Conservation (phyloP, 2,888 invertebrate genomes). For the Lutraria lutraria region DNA sequence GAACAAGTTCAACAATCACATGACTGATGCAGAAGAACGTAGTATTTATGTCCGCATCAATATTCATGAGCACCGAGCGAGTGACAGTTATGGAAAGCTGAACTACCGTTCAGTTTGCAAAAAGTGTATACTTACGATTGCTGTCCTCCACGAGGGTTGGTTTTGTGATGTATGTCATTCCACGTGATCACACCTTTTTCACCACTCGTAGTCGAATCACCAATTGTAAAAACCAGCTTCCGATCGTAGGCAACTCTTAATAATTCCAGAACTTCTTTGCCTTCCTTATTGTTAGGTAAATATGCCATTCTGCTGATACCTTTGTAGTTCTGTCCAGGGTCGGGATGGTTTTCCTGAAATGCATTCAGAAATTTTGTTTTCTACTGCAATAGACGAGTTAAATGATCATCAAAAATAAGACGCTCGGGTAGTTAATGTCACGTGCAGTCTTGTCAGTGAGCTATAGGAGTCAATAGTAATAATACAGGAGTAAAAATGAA, state of each 20-base stretch:
- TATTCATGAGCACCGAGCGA: too few species aligned
- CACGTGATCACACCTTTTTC: slow-evolving; percentile 78
- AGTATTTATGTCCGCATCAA: too few species aligned
- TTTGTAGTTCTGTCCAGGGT: slow-evolving; percentile 77
- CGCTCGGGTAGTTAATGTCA: too few species aligned
- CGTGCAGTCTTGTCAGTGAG: too few species aligned
- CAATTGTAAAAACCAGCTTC: slow-evolving; percentile 80
- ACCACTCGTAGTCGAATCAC: slow-evolving; percentile 80
- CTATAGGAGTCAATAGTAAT: too few species aligned
- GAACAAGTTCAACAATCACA: too few species aligned
- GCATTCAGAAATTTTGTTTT: background rate
- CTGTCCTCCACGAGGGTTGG: slow-evolving; percentile 70
- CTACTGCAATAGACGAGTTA: background rate
- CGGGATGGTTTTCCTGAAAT: slow-evolving; percentile 76
- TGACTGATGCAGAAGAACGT: too few species aligned
- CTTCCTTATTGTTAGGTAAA: slow-evolving; percentile 80
- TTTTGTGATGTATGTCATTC: slow-evolving; percentile 83
- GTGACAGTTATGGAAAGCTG: too few species aligned
- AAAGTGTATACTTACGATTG: slow-evolving; percentile 60
- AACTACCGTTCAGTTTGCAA: too few species aligned
- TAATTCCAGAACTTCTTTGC: slow-evolving; percentile 73
- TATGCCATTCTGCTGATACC: slow-evolving; percentile 80
- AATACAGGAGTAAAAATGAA: background rate
- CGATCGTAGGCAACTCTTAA: slow-evolving; percentile 79
- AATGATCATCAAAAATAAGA: slow-evolving; percentile 53